Evolutionary conservation across 2,797 vertebrate species (phyloP), one percentile per base, ranked within the genome.

Genomic region (Cyclura pinguis): DNA sequence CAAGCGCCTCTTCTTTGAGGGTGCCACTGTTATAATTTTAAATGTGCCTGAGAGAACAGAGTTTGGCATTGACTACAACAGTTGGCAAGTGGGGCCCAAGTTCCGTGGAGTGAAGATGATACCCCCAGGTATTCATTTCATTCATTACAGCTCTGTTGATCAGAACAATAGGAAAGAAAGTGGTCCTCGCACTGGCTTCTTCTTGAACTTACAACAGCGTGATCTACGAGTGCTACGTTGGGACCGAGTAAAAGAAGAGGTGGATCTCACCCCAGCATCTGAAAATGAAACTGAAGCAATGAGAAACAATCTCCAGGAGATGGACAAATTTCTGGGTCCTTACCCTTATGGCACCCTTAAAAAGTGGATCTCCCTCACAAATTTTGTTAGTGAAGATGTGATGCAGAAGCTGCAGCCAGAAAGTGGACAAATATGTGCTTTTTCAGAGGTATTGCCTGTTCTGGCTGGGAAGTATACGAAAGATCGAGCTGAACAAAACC

Each of bases 31-130:
- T 89, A 97, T 99, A 52, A 96, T 99, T 90, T 95, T 99, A 67
- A 98, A 97, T 3, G 97, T 99, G 57, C 99, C 98, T 32, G 97
- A 96, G 93, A 98, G 98, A 38, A 98, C 98, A 16, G 98, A 99
- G 96, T 97, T 99, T 91, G 99, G 99, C 55, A 98, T 99, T 35
- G 99, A 99, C 94, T 99, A 98, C 92, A 98, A 98, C 95, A 97
- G 96, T 50, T 99, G 99, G 99, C 96, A 98, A 87, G 98, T 99
- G 85, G 99, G 99, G 2, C 99, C 99, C 38, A 97, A 97, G 55
- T 99, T 99, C 95, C 98, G 98, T 55, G 99, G 99, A 0, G 97
- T 99, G 73, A 99, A 99, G 97, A 99, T 99, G 99, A 98, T 99
- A 84, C 99, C 99, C 0, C 99, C 99, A 0, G 99, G 99, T 5